Conservation (phyloP, 2,113 vertebrate genomes). For the Hippoglossus stenolepis region DNA sequence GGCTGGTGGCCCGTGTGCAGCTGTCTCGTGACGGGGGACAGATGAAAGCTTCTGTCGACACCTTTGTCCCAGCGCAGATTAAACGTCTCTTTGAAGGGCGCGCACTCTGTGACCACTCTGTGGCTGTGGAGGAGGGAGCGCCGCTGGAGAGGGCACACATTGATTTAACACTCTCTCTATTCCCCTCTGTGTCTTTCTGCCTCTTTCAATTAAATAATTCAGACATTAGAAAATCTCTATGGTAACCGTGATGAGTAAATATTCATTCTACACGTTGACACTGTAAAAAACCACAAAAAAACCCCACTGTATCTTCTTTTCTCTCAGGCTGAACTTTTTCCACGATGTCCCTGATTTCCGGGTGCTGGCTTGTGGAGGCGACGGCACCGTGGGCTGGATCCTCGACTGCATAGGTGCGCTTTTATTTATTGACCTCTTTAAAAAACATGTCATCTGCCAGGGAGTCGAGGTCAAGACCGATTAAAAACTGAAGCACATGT, state of each 20-base stretch:
- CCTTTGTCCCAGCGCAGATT: slow-evolving; percentile 64
- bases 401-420: slow-evolving; percentile 89
- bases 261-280: background rate
- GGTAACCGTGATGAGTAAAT: background rate
- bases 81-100: slow-evolving; percentile 67
- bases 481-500: too few relatives aligned
- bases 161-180: slow-evolving; percentile 26
- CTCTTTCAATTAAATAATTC: slow-evolving; percentile 33
- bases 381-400: slow-evolving; percentile 95
- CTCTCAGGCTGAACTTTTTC: slow-evolving; percentile 89
- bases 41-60: slow-evolving; percentile 69
- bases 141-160: slow-evolving; percentile 49
- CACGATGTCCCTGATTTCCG: slow-evolving; percentile 88
- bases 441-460: too few relatives aligned
- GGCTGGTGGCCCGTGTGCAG: slow-evolving; percentile 20
- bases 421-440: background rate
- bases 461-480: too few relatives aligned
- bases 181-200: background rate
- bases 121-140: slow-evolving; percentile 21
- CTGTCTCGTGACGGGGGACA: slow-evolving; percentile 44
- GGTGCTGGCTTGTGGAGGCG: slow-evolving; percentile 91
- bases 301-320: slow-evolving; percentile 14
- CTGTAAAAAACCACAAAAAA: too few relatives aligned
- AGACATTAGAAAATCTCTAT: slow-evolving; percentile 19
- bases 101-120: slow-evolving; percentile 10